Evolutionary conservation across 2,797 vertebrate species (phyloP).

Genomic region (Acrossocheilus wenchowensis): DNA sequence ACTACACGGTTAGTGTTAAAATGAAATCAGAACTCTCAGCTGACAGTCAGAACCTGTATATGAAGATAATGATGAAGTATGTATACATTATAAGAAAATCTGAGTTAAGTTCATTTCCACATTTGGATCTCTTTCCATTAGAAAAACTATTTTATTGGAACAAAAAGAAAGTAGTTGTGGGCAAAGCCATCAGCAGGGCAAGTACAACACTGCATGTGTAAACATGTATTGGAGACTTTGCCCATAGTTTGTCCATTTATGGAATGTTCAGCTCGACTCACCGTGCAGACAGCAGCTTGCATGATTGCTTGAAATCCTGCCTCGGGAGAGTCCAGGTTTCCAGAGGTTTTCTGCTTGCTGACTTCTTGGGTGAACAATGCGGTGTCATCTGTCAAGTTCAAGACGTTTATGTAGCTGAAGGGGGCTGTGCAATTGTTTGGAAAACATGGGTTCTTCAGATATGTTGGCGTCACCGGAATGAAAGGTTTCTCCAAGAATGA

Average conservation of each 20-base stretch:
- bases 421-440: conserved; percentile 91
- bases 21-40: background rate
- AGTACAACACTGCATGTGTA: background rate
- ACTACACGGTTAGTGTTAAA: background rate
- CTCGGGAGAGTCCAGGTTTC: conserved; percentile 97
- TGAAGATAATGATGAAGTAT: background rate
- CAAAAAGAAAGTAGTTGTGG: background rate
- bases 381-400: conserved; percentile 86
- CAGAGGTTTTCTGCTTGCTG: conserved; percentile 93
- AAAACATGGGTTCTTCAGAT: conserved; percentile 89
- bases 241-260: background rate
- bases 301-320: conserved; percentile 97
- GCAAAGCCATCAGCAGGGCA: background rate
- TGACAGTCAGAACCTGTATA: background rate
- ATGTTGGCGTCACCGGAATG: conserved; percentile 90
- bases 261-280: conserved; percentile 71
- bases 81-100: background rate
- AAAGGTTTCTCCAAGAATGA: conserved; percentile 98
- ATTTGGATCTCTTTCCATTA: background rate
- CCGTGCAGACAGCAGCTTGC: conserved; percentile 95
- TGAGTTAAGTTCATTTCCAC: background rate
- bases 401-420: conserved; percentile 97
- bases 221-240: conserved; percentile 4
- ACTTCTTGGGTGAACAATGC: conserved; percentile 88
- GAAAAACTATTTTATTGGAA: background rate